These are phyloP conservation scores for Ophonus ardosiacus DNA, from an alignment of 2,888 invertebrate species.

Conservation along the genomic window DNA sequence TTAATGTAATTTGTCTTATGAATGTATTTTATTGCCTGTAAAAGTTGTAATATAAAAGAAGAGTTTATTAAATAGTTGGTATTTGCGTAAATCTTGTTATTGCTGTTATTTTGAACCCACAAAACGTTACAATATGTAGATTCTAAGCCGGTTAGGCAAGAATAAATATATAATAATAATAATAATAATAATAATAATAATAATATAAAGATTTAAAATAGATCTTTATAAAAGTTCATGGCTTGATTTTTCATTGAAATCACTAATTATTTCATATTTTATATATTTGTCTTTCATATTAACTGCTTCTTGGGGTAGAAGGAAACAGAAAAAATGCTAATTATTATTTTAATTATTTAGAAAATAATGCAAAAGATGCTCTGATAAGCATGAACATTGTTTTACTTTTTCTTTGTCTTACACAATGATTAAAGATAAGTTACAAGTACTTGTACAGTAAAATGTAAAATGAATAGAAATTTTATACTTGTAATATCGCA, in stretches of 20 bases:
- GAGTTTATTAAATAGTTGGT: too few species aligned
- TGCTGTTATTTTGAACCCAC: too few species aligned
- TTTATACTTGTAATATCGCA: not conserved
- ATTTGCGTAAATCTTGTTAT: too few species aligned
- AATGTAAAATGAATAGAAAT: not conserved
- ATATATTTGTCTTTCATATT: not conserved
- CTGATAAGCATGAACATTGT: constrained; percentile 15
- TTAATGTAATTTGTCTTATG: too few species aligned
- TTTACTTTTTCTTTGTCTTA: constrained; percentile 22
- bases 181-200: too few species aligned
- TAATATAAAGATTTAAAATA: too few species aligned
- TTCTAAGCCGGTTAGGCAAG: too few species aligned
- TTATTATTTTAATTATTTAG: constrained; percentile 52
- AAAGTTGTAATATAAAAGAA: too few species aligned
- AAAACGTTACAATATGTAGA: too few species aligned
- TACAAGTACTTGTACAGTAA: not conserved
- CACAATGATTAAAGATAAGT: not conserved
- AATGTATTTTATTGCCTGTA: too few species aligned
- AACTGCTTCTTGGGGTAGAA: not conserved
- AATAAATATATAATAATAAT: too few species aligned
- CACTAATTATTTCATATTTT: not conserved
- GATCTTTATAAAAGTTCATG: not conserved
- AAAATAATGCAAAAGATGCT: constrained; percentile 32
- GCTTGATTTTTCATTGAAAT: not conserved
- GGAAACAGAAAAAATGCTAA: constrained; percentile 50